Conservation (phyloP, 1,140 invertebrate species). For the Neodiprion pinetum region DNA sequence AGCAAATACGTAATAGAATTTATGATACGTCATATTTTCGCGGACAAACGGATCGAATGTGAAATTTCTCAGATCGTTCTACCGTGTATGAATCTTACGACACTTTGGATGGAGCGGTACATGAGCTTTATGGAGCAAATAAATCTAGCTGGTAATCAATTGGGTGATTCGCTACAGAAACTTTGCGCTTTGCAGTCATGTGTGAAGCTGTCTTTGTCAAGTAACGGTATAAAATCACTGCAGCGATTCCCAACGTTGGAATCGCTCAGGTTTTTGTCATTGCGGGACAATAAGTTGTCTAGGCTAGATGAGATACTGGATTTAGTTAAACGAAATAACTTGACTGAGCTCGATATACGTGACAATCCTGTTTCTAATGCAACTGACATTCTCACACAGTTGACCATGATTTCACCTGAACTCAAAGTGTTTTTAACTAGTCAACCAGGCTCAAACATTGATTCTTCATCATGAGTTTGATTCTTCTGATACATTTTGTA, state of each 20-base stretch:
- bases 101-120: constrained; percentile 62
- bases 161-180: constrained; percentile 49
- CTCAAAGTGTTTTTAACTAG: constrained; percentile 5
- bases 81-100: constrained; percentile 51
- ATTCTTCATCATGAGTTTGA: not conserved
- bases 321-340: constrained; percentile 39
- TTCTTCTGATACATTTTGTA: no score
- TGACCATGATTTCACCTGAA: not conserved
- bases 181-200: constrained; percentile 53
- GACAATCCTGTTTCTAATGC: constrained; percentile 34
- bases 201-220: constrained; percentile 45
- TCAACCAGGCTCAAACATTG: not conserved
- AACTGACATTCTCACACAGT: not conserved
- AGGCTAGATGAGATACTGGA: constrained; percentile 45
- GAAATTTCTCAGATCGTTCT: constrained; percentile 51
- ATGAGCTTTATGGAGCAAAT: constrained; percentile 57
- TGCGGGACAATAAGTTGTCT: constrained; percentile 48
- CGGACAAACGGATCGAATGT: constrained; percentile 33
- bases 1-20: constrained; percentile 69
- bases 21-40: constrained; percentile 54
- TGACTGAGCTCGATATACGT: constrained; percentile 47
- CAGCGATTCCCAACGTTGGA: constrained; percentile 46
- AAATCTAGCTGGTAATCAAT: constrained; percentile 47
- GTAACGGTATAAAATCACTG: constrained; percentile 47
- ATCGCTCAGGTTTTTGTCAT: constrained; percentile 45